Conservation (phyloP, 2,113 vertebrate genomes). For the Podarcis muralis region DNA sequence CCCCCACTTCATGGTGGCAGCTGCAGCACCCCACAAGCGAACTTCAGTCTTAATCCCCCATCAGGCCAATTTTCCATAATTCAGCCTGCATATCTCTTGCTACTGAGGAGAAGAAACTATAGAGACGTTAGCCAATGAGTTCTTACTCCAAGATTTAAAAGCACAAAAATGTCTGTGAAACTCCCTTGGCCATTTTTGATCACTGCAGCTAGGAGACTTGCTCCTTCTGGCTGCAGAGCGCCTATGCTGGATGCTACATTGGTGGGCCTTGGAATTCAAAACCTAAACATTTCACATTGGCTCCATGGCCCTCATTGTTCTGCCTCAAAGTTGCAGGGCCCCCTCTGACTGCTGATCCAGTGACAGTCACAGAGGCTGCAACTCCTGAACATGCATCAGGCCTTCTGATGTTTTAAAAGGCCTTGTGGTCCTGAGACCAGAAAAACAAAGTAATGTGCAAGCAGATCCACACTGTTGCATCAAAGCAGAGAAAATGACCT, state of each 20-base stretch:
- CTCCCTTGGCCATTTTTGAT: not conserved
- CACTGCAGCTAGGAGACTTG: not conserved
- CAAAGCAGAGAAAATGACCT: not conserved
- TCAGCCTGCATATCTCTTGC: not conserved
- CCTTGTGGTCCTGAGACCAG: not conserved
- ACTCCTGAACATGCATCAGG: not conserved
- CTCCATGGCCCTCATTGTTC: not conserved
- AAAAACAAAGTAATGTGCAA: not conserved
- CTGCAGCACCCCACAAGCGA: too few species aligned
- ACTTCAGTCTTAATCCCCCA: too few species aligned
- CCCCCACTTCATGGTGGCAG: too few species aligned
- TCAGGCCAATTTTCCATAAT: not conserved
- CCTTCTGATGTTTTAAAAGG: not conserved
- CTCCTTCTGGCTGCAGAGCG: too few species aligned
- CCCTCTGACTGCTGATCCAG: not conserved
- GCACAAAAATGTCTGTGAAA: not conserved
- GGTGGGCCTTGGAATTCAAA: not conserved
- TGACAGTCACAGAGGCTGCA: not conserved
- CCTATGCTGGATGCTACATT: not conserved
- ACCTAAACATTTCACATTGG: not conserved
- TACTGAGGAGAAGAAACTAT: not conserved
- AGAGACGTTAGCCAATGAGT: not conserved
- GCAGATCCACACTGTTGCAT: not conserved
- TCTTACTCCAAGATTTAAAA: not conserved
- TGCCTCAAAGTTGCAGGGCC: not conserved